Percentiles rank a stretch among this genome's conserved stretches.
Evolutionary conservation across 2,113 vertebrate genomes (phyloP).

Genomic region (Ardeotis arabs): DNA sequence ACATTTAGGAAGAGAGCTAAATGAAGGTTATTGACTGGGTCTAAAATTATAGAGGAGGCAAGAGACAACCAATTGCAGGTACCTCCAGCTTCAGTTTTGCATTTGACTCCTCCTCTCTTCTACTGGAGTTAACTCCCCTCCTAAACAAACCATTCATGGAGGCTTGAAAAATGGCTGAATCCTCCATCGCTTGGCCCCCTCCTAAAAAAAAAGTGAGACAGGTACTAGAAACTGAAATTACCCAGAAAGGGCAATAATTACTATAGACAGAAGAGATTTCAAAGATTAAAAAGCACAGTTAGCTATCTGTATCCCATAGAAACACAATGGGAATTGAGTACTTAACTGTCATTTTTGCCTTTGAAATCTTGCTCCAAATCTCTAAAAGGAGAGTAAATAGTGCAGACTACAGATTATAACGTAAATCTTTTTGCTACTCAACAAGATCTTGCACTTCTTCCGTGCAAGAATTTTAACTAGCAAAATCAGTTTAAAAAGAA

Average conservation of each 20-base stretch:
- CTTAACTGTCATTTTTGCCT: not conserved
- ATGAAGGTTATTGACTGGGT: constrained; percentile 28
- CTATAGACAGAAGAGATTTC: constrained; percentile 47
- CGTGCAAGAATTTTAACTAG: not conserved
- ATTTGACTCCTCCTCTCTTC: constrained; percentile 71
- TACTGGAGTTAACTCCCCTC: constrained; percentile 73
- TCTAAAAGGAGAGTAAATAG: not conserved
- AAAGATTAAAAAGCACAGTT: constrained; percentile 40
- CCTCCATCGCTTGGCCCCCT: constrained; percentile 68
- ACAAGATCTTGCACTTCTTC: not conserved
- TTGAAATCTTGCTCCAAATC: constrained; percentile 32
- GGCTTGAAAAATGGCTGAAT: constrained; percentile 76
- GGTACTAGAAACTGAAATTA: constrained; percentile 72
- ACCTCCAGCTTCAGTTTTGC: constrained; percentile 69
- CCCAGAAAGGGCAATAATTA: constrained; percentile 66
- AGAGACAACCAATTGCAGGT: constrained; percentile 71
- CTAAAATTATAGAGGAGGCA: constrained; percentile 67
- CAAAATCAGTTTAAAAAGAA: not conserved
- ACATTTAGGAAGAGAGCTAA: constrained; percentile 57
- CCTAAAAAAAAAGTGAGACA: constrained; percentile 77
- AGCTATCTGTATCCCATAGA: constrained; percentile 1
- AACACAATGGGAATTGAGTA: not conserved
- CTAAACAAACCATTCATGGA: constrained; percentile 75
- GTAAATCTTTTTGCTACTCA: not conserved
- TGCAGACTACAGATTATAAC: not conserved